These are phyloP conservation scores for Vireo griseus DNA, from an alignment of 2,797 vertebrate genomes.

Conservation along the genomic window DNA sequence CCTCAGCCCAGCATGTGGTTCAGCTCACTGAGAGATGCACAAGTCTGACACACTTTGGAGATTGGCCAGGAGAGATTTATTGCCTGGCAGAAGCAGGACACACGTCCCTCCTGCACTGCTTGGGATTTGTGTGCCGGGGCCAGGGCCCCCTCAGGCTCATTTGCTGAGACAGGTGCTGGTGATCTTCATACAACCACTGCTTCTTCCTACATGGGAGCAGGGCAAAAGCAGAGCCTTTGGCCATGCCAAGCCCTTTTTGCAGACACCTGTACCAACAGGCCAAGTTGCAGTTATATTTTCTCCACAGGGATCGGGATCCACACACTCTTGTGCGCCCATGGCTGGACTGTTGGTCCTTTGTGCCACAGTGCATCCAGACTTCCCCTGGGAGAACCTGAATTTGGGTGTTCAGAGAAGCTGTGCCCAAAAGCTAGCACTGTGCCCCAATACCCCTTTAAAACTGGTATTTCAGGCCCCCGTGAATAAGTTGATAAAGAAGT, in stretches of 20 bases:
- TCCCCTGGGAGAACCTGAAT: background rate
- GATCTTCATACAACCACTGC: background rate
- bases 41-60: background rate
- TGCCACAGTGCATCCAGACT: rapidly evolving
- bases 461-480: background rate
- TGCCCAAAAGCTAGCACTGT: background rate
- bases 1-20: background rate
- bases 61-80: background rate
- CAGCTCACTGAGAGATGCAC: background rate
- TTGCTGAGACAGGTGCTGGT: rapidly evolving
- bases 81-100: background rate
- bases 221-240: background rate
- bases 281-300: background rate
- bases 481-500: background rate
- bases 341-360: background rate
- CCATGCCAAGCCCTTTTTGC: background rate
- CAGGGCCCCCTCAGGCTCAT: background rate
- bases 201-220: background rate
- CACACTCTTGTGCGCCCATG: rapidly evolving
- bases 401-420: background rate
- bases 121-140: background rate
- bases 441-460: background rate
- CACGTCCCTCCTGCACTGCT: rapidly evolving
- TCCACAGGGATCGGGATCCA: background rate
- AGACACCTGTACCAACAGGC: background rate